Base-by-base conservation (phyloP, 1,140 invertebrate genomes). In the Drosophila dunni region DNA sequence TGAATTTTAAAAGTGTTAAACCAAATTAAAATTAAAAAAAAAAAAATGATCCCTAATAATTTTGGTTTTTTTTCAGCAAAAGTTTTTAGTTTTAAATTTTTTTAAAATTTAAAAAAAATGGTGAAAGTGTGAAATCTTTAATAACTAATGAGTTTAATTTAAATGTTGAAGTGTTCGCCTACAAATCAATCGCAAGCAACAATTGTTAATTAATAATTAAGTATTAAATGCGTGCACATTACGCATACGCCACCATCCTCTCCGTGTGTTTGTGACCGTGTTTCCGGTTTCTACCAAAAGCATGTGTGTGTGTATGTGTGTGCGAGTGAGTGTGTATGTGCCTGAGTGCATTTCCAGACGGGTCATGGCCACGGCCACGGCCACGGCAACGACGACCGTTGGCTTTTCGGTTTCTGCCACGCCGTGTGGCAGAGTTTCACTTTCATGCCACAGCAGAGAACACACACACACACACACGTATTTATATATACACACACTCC, bases 351-450 rank as follows among this genome's bases (percentile, higher is more conserved):
- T 71, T 80, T 45, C 67, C 67, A 86, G 83, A 86, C 82, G 83
- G 83, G 84, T 82, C 83, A 86, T 74, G 83, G 70, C 70, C 79
- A 84, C 81, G 79, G 44, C 68, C 45, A 75, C 71, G 66, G 42
- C 68, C 24, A 29, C 24, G 24, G 24, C 24, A 29, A 29, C 24
- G 65, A 86, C 83, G 79, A 77, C 78, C 75, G 83, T 75, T 70
- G 72, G 60, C 75, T 78, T 84, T 84, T 84, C 68, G 81, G 81
- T 77, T 78, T 79, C 66, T 81, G 67, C 51, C 70, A 48, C 48
- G 79, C 81, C 76, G 79, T 75, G 79, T 79, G 66, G 61, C 81
- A 62, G 75, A 81, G 46, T 86, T 86, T 86, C 82, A 86, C 82
- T 86, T 86, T 86, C 82, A 86, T 75, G 73, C 64, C 75, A 61